Base-by-base conservation (phyloP, 2,888 invertebrate genomes). In the Scaptomyza polygonia region DNA sequence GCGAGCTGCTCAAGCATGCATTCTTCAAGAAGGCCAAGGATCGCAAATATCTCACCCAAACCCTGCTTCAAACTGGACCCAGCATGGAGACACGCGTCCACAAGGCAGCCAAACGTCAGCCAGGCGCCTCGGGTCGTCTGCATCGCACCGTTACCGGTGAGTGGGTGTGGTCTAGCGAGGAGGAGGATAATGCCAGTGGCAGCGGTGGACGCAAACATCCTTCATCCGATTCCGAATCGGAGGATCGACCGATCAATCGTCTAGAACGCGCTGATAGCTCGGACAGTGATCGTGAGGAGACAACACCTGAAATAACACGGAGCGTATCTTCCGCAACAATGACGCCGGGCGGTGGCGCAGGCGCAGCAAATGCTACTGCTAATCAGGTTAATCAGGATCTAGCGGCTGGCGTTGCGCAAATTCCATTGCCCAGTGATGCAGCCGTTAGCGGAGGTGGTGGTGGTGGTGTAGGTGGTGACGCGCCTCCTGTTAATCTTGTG, bases 11-110 rank as follows among this genome's bases (percentile, higher is more conserved):
- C 58, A 99, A 99, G 92, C 97, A 99, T 92, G 97, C 98, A 3
- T 99, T 99, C 92, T 99, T 99, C 92, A 98, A 97, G 91, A 99
- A 99, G 92, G 97, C 98, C 9, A 99, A 99, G 92, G 97, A 97
- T 90, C 96, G 96, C 89, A 96, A 96, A 89, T 97, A 97, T 92
- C 93, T 98, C 42, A 96, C 96, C 67, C 96, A 96, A 90, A 97
- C 96, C 1, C 92, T 98, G 77, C 95, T 97, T 34, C 95, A 96
- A 7, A 95, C 95, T 66, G 97, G 97, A 0, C 97, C 97, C 53
- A 97, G 96, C 89, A 94, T 97, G 92, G 97, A 97, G 92, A 96
- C 97, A 5, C 95, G 98, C 86, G 97, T 98, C 9, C 96, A 97
- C 90, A 98, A 98, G 94, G 97, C 92, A 0, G 89, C 92, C 30